These are phyloP conservation scores for fruit fly (Drosophila melanogaster) DNA, from an alignment of 1,140 invertebrate genomes.

Conservation along the genomic window Release_6_plus_ISO1_MT NT_037436.4:3431001-3431500, in stretches of 20 bases:
- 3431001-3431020: no score
- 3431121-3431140: constrained; percentile 56
- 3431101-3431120: constrained; percentile 53
- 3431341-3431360: constrained; percentile 70
- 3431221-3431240: constrained; percentile 58
- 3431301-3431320: neutral
- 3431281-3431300: neutral
- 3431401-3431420: constrained; percentile 57
- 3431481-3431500: constrained; percentile 80
- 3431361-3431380: constrained; percentile 66
- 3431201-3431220: constrained; percentile 59
- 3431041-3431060: neutral
- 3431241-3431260: constrained; percentile 79
- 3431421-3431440: constrained; percentile 9
- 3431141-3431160: constrained; percentile 66
- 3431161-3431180: constrained; percentile 73
- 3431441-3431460: constrained; percentile 23
- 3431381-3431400: constrained; percentile 72
- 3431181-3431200: constrained; percentile 44
- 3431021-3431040: no score
- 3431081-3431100: constrained; percentile 44
- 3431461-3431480: constrained; percentile 56
- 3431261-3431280: constrained; percentile 33
- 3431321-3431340: constrained; percentile 61
- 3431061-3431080: constrained; percentile 23